These are phyloP conservation scores for Cosmia pyralina DNA, from an alignment of 2,888 invertebrate species.

Conservation along the genomic window DNA sequence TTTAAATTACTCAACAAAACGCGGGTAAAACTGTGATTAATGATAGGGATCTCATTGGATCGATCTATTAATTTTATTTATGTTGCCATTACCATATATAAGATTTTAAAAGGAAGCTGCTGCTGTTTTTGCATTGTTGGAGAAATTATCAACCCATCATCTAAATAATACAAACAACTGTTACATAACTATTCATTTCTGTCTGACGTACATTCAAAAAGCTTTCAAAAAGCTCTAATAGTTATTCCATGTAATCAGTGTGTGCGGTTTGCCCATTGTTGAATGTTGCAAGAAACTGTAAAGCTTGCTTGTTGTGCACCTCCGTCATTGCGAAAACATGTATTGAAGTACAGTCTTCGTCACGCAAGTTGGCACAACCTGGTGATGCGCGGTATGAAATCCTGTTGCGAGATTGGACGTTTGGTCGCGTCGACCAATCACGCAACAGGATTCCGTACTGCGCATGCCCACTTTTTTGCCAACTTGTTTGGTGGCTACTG, in stretches of 20 bases:
- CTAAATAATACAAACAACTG: slow-evolving; percentile 10
- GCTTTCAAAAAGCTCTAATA: slow-evolving; percentile 5
- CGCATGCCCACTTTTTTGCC: too few relatives aligned
- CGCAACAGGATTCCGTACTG: too few relatives aligned
- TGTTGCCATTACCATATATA: slow-evolving; percentile 50
- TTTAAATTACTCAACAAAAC: slow-evolving; percentile 37
- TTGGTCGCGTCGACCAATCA: too few relatives aligned
- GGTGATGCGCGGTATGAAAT: too few relatives aligned
- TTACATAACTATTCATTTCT: not conserved
- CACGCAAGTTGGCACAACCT: too few relatives aligned
- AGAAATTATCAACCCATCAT: not conserved
- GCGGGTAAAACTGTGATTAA: slow-evolving; percentile 55
- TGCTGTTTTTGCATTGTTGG: slow-evolving; percentile 6
- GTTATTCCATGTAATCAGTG: slow-evolving; percentile 10
- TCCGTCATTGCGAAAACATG: slow-evolving; percentile 5
- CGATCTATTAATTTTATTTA: slow-evolving; percentile 43
- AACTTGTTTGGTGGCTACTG: too few relatives aligned
- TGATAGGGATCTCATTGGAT: slow-evolving; percentile 63
- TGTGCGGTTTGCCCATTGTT: slow-evolving; percentile 4
- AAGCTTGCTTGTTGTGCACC: slow-evolving; percentile 1
- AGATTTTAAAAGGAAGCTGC: slow-evolving; percentile 29
- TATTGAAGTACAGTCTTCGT: not conserved
- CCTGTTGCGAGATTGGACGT: too few relatives aligned
- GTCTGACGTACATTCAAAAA: not conserved
- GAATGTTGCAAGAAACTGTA: slow-evolving; percentile 6